A percentile compares a stretch with the other conserved stretches of the same genome.
Conservation (phyloP, 2,797 vertebrate genomes). For the Silurus aristotelis region DNA sequence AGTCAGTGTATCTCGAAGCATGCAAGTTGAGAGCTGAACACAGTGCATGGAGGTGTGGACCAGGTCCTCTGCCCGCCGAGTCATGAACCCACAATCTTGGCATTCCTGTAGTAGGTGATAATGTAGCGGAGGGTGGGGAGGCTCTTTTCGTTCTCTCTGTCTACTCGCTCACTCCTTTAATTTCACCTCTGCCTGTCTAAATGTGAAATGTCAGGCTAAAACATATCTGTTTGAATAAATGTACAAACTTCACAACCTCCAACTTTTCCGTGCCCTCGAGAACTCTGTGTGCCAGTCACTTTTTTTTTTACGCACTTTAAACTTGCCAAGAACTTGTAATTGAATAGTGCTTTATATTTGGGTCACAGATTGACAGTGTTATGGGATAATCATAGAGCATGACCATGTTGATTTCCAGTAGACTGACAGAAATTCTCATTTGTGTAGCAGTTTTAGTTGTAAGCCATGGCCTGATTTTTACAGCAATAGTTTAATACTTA, state of each 20-base stretch:
- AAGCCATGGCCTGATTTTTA: constrained; percentile 13
- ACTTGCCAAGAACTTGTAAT: constrained; percentile 21
- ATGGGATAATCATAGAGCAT: constrained; percentile 19
- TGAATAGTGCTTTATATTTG: constrained; percentile 23
- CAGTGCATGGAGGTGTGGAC: constrained; percentile 41
- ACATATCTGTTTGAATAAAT: constrained; percentile 75
- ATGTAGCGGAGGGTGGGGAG: constrained; percentile 64
- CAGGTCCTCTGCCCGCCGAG: constrained; percentile 47
- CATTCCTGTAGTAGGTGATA: constrained; percentile 78
- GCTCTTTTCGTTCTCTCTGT: constrained; percentile 12
- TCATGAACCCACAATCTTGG: constrained; percentile 71
- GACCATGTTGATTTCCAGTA: constrained; percentile 20
- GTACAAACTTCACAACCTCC: constrained; percentile 63
- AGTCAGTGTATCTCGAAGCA: constrained; percentile 7
- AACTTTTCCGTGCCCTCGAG: constrained; percentile 63
- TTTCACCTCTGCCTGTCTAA: constrained; percentile 70
- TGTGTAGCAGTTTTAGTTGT: constrained; percentile 1
- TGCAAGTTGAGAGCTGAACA: constrained; percentile 35
- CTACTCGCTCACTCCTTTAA: constrained; percentile 25
- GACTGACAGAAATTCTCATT: constrained; percentile 16
- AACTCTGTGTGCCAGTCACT: constrained; percentile 25
- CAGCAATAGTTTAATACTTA: neutral
- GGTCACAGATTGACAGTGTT: constrained; percentile 34
- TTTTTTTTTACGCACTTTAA: constrained; percentile 27
- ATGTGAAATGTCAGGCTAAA: constrained; percentile 74